Conservation (phyloP, 2,888 invertebrate genomes). For the Sesamia inferens region DNA sequence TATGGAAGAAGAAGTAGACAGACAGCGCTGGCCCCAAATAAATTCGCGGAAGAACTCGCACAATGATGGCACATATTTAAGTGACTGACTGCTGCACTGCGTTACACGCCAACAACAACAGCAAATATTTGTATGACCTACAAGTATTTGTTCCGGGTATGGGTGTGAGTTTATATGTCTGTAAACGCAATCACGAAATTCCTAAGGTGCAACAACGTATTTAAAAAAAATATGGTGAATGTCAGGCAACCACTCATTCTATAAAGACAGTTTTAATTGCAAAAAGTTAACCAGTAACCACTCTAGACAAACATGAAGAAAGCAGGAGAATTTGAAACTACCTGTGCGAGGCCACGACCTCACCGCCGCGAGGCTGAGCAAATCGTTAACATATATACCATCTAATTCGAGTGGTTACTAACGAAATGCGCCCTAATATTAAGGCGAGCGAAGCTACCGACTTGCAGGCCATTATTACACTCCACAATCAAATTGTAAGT, state of each 20-base stretch:
- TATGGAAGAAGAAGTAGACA: not conserved
- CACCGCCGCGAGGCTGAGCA: conserved; percentile 34
- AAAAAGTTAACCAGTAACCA: not conserved
- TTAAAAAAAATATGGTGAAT: no score
- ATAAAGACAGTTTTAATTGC: conserved; percentile 11
- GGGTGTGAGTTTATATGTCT: no score
- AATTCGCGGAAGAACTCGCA: not conserved
- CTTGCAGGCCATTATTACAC: conserved; percentile 83
- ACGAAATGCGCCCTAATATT: conserved; percentile 83
- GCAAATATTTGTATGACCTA: no score
- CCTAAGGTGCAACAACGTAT: no score
- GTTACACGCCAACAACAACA: no score
- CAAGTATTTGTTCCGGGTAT: no score
- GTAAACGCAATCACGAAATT: no score
- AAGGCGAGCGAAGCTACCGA: conserved; percentile 83
- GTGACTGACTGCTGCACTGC: no score
- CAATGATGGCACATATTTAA: no score
- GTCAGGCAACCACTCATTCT: no score
- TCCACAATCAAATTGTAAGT: conserved; percentile 88
- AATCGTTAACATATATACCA: conserved; percentile 74
- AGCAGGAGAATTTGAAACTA: conserved; percentile 12
- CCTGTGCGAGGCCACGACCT: conserved; percentile 39
- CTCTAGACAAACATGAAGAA: conserved; percentile 1
- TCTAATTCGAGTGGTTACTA: conserved; percentile 83
- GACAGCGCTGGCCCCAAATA: not conserved